phyloP scores from a whole-genome alignment of 2,797 vertebrate species.

The Poeciliopsis infans region DNA sequence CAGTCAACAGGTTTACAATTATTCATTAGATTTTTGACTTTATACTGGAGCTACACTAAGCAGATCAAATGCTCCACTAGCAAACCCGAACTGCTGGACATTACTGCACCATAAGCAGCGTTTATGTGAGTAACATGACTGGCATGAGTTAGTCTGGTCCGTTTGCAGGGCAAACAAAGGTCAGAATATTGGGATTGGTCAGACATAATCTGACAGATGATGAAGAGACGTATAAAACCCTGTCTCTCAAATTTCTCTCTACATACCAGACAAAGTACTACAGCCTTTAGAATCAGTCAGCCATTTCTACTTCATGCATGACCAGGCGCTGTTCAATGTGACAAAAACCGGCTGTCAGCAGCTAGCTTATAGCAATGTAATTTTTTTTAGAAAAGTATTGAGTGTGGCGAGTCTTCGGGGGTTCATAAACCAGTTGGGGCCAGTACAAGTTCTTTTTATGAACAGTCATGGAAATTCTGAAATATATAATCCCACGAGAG shows the following conservation, averaged over 20 bases:
- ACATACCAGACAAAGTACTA: conserved; percentile 60
- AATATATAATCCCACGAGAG: conserved; percentile 17
- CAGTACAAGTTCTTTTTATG: conserved; percentile 7
- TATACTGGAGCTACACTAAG: conserved; percentile 6
- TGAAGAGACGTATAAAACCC: conserved; percentile 39
- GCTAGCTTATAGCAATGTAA: conserved; percentile 48
- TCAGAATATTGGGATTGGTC: conserved; percentile 27
- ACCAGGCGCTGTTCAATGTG: conserved; percentile 46
- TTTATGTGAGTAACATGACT: conserved; percentile 3
- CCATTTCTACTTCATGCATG: conserved; percentile 64
- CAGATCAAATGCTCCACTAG: conserved; percentile 11
- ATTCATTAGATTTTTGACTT: not conserved
- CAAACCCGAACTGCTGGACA: not conserved
- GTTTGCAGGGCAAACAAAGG: conserved; percentile 37
- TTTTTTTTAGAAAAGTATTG: conserved; percentile 14
- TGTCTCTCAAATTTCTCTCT: conserved; percentile 57
- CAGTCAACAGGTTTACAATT: not conserved
- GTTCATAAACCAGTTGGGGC: not conserved
- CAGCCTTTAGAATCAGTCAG: conserved; percentile 39
- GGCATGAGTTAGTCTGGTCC: conserved; percentile 7
- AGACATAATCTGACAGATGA: conserved; percentile 59
- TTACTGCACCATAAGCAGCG: not conserved
- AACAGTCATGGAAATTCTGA: not conserved
- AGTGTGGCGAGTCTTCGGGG: conserved; percentile 1
- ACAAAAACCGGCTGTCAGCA: conserved; percentile 60